A percentile compares a stretch with the other conserved stretches of the same genome.
These are phyloP conservation scores for Eptesicus fuscus DNA, from an alignment of 2,113 vertebrate genomes.

Conservation along the genomic window DNA sequence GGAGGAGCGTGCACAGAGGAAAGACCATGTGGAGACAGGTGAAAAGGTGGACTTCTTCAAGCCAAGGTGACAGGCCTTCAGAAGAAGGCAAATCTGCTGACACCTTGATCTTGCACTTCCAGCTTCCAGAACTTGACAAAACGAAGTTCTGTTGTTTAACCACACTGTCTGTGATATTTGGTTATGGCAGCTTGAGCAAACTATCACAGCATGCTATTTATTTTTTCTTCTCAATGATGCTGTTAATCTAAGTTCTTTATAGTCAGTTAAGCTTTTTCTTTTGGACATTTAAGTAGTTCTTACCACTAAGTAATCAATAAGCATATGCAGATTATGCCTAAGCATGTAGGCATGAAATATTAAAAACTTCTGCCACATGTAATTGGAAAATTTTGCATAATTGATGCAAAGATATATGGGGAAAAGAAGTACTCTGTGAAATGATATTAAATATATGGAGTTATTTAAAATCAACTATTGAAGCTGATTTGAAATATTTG, in stretches of 20 bases:
- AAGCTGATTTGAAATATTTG: neutral
- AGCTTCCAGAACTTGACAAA: neutral
- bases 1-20: neutral
- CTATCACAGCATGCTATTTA: neutral
- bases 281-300: neutral
- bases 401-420: neutral
- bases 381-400: neutral
- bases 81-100: neutral
- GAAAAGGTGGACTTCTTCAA: neutral
- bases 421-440: neutral
- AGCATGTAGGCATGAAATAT: neutral
- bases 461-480: constrained; percentile 13
- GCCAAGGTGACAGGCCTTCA: neutral
- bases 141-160: neutral
- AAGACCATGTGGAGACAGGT: neutral
- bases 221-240: neutral
- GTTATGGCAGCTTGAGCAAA: neutral
- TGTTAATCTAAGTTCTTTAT: neutral
- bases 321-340: neutral
- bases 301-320: neutral
- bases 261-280: neutral
- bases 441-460: neutral
- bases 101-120: neutral
- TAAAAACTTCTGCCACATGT: neutral
- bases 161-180: neutral